Base-by-base conservation (phyloP, 2,888 invertebrate species). In the Cyclophora punctaria region DNA sequence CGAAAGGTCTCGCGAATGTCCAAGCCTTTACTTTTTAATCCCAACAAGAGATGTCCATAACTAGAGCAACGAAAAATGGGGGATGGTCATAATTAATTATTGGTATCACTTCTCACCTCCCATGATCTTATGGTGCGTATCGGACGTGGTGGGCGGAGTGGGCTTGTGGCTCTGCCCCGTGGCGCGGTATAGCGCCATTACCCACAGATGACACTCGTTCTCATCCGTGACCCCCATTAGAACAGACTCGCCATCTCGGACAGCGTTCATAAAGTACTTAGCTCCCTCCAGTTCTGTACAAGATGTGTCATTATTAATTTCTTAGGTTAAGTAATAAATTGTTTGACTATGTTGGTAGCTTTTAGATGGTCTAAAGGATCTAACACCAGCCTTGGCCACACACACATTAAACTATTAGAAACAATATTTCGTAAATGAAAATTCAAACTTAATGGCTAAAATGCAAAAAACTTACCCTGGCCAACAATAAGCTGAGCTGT, bases 161-260 rank as follows among this genome's bases (percentile, higher is more conserved):
- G 99, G 99, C 80, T 99, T 99, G 85, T 99, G 98, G 48, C 98
- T 97, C 83, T 99, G 99, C 3, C 99, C 99, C 2, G 99, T 99
- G n/a, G 99, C 99, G 64, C 99, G 91, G 82, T 99, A 99, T 90
- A 99, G 92, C 2, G 99, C 99, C 95, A 98, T 99, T 40, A 99
- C 99, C 99, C 99, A 99, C 59, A 98, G 88, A 75, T 98, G 98
- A 69, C 98, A 95, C 78, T 99, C 99, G 73, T 97, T 98, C 87
- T 99, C 98, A 79, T 98, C 98, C 63, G 98, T 96, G 66, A 97
- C 96, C 4, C 98, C 98, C 89, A 95, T 98, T 53, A 98, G 92
- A 53, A 99, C 96, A 64, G 96, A 98, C 78, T 99, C 99, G 49
- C 99, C 99, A 83, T 99, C 99, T 62, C 98, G 94, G 20, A 98